Percentiles rank a stretch among this genome's conserved stretches.
Conservation (phyloP, 92 coral and sea anemone species). For the Siderastrea siderea region DNA sequence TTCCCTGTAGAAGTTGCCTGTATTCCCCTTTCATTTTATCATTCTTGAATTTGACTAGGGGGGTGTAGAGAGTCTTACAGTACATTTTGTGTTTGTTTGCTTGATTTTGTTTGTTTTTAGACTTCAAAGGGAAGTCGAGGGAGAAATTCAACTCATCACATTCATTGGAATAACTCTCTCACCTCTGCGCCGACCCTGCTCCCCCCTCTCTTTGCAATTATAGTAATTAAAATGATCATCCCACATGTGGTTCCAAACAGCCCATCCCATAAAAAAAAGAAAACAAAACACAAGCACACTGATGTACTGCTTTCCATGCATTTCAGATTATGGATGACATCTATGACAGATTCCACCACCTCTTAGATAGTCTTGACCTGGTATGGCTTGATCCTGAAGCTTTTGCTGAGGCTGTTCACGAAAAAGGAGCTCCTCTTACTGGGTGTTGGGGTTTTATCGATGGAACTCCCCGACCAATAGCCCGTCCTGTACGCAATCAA, state of each 20-base stretch:
- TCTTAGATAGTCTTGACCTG: constrained; percentile 55
- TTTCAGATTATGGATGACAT: constrained; percentile 75
- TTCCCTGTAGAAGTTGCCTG: constrained; percentile 69
- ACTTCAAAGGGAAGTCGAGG: constrained; percentile 20
- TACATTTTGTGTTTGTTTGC: constrained; percentile 55
- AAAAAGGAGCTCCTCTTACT: constrained; percentile 67
- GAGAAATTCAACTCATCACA: constrained; percentile 48
- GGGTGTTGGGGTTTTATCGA: constrained; percentile 71
- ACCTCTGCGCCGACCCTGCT: background rate
- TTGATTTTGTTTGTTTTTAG: constrained; percentile 44
- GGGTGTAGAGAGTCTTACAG: constrained; percentile 58
- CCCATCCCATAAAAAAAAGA: constrained; percentile 36
- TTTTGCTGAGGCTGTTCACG: constrained; percentile 49
- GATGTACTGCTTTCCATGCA: constrained; percentile 54
- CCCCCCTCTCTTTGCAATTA: constrained; percentile 48
- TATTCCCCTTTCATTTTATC: constrained; percentile 40
- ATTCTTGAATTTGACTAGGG: constrained; percentile 54
- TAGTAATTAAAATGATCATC: constrained; percentile 52
- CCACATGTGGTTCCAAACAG: constrained; percentile 62
- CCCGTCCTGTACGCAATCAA: constrained; percentile 55
- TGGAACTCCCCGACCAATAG: constrained; percentile 64
- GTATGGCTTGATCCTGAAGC: constrained; percentile 66
- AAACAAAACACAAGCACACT: constrained; percentile 45
- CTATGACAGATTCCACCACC: constrained; percentile 57
- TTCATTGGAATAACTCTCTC: constrained; percentile 43